Base-by-base conservation (phyloP, 2,113 vertebrate species). In the Fregata magnificens region DNA sequence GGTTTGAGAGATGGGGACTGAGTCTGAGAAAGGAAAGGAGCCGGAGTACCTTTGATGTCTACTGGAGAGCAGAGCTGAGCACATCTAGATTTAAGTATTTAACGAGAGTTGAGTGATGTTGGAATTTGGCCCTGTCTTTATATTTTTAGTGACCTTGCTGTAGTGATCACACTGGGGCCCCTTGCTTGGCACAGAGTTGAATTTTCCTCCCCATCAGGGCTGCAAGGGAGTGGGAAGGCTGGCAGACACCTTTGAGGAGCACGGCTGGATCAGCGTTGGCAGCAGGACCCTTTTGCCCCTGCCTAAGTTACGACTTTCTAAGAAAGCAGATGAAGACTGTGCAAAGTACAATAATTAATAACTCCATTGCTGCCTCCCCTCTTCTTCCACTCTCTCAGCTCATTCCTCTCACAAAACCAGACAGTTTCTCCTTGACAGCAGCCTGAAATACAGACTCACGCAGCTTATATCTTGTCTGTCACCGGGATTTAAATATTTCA, bases 401-500 rank as follows among this genome's bases (percentile, higher is more conserved):
- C 24, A 62, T 95, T 96, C 29, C 24, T 83, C 61, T 78, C 24
- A 32, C 16, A 55, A 93, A 90, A 31, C 44, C 79, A 96, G 84
- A 77, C 61, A 42, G 20, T 58, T 71, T 36, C 3, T 76, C 28
- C 63, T 82, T 93, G 76, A 88, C 88, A 95, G 59, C 24, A 83
- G 32, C 71, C 50, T 82, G 76, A 98, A 95, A 81, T 45, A 83
- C 50, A 88, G 88, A 49, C 52, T 84, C 63, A 77, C 34, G 40
- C 44, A 47, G 21, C 78, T 91, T 95, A 5, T 87, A 78, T 94
- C 91, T 94, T 97, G 70, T 83, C 91, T 92, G 58, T 94, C 82
- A 82, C 79, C 25, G 9, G 67, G 71, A 91, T 93, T 98, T 94
- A 94, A 94, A 90, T 85, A 86, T 85, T 81, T 87, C 76, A 93